Evolutionary conservation across 35 echinoderm and acorn worm species (phyloP).

Genomic region (Eucidaris tribuloides): DNA sequence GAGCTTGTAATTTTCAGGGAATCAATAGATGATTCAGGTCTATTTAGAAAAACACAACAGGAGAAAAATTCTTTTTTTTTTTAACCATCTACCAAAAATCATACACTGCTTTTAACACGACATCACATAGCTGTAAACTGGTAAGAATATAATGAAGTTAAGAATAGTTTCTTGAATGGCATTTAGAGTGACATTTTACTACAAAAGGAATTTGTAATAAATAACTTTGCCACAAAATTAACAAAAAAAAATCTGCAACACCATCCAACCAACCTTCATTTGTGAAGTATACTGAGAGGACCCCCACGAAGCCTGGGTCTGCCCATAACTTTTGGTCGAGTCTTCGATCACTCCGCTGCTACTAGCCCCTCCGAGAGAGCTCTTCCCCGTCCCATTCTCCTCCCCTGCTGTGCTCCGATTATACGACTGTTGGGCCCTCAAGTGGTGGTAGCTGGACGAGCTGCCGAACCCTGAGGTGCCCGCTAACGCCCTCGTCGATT

Average conservation of each 20-base stretch:
- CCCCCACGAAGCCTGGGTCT: conserved; percentile 47
- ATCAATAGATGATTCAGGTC: no score
- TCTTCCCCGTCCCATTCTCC: conserved; percentile 33
- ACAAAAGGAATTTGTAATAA: no score
- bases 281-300: conserved; percentile 60
- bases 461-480: conserved; percentile 24
- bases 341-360: conserved; percentile 59
- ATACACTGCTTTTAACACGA: no score
- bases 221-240: neutral
- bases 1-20: no score
- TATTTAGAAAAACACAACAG: no score
- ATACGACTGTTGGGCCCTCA: conserved; percentile 49
- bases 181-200: no score
- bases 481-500: neutral
- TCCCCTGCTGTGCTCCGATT: neutral
- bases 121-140: no score
- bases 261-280: conserved; percentile 6
- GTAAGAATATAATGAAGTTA: no score
- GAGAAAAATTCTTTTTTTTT: no score
- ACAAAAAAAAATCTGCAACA: neutral
- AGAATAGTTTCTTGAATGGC: no score
- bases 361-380: conserved; percentile 32
- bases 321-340: conserved; percentile 53
- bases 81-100: no score
- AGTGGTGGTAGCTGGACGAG: conserved; percentile 24